A percentile compares a stretch with the other conserved stretches of the same genome.
These are phyloP conservation scores for Saturnia pavonia DNA, from an alignment of 2,888 invertebrate species.

Conservation along the genomic window DNA sequence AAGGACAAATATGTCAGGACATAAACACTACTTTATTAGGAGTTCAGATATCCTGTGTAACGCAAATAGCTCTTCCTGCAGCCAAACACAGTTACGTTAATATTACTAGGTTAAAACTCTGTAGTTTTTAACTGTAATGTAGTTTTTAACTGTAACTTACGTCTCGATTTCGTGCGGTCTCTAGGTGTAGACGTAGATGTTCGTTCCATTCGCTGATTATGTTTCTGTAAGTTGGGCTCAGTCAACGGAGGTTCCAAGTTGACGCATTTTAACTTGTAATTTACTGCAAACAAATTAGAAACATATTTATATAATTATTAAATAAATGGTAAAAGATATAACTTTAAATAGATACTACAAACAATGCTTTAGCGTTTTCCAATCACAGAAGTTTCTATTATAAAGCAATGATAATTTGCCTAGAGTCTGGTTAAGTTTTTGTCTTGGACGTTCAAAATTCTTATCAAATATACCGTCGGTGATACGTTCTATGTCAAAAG, in stretches of 20 bases:
- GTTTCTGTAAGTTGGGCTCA: conserved; percentile 78
- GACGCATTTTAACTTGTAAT: conserved; percentile 74
- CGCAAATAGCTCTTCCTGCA: not conserved
- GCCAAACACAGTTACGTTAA: not conserved
- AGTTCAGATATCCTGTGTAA: not conserved
- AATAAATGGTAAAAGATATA: not conserved
- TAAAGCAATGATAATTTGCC: no score
- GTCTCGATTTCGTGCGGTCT: conserved; percentile 73
- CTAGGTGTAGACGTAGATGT: conserved; percentile 64
- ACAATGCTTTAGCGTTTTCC: not conserved
- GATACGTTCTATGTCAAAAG: no score
- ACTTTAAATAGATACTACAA: not conserved
- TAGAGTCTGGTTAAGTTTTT: not conserved
- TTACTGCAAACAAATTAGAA: conserved; percentile 47
- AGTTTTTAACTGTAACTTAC: conserved; percentile 54
- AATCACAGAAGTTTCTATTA: not conserved
- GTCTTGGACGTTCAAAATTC: not conserved
- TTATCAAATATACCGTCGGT: not conserved
- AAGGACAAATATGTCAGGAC: not conserved
- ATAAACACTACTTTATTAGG: not conserved
- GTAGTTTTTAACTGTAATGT: no score
- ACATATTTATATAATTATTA: not conserved
- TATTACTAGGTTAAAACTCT: not conserved
- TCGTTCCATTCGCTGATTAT: conserved; percentile 76
- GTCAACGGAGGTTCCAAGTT: conserved; percentile 74